Base-by-base conservation (phyloP, 2,888 invertebrate species). In the Dryococelus australis region DNA sequence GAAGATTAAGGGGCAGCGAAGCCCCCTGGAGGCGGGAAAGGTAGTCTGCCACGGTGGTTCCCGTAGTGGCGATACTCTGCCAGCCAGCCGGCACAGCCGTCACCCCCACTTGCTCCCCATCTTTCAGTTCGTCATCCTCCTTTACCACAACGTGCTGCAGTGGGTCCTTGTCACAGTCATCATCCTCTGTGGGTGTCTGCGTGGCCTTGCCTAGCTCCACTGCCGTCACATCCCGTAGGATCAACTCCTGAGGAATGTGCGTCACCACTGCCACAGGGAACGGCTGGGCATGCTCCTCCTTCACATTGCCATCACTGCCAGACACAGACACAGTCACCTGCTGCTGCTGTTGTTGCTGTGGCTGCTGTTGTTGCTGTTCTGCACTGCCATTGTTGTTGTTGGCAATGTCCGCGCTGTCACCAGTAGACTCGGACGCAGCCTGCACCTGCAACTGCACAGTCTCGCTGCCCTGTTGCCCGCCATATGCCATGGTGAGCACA, bases 401-500 rank as follows among this genome's bases (percentile, higher is more conserved):
- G 26, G 88, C 87, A 53, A 88, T 87, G 86, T 88, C 87, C 24
- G 87, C 53, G 79, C 86, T 86, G 20, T 86, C 88, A 84, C 87
- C 87, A 0, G 86, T 78, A 26, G 86, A 84, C 81, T 87, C 87
- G 0, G 87, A 81, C 28, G 87, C 89, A 27, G 86, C 87, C 24
- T 88, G 88, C 65, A 88, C 87, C 85, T 89, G 88, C 51, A 91
- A 89, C 87, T 91, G 91, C 78, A 91, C 88, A 86, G 87, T 89
- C 94, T 89, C 93, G 26, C 92, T 93, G 2, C 95, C 95, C 10
- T 92, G 92, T 86, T 92, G 93, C 85, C 94, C 94, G 89, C 96
- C 95, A 91, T 96, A 97, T 0, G 96, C 96, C 6, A 97, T 94
- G 0, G 96, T 96, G 51, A 97, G 92, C 12, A 97, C 96, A 91